Conservation (phyloP, 2,888 invertebrate genomes). For the Thera britannica region DNA sequence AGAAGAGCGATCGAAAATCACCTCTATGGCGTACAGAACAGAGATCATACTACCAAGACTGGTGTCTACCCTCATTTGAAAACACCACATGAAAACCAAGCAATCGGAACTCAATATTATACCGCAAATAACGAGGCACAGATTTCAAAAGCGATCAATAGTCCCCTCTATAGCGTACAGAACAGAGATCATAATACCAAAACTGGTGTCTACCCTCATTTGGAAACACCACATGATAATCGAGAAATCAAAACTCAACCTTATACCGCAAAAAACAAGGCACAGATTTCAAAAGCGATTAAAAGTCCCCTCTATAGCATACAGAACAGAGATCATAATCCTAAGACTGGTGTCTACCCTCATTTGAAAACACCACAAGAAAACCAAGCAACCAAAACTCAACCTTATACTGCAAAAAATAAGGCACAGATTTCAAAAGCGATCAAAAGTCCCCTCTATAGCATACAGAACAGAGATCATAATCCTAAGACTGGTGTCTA, state of each 20-base stretch:
- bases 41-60: not conserved
- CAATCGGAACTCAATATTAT: no score
- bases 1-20: slow-evolving; percentile 36
- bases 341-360: slow-evolving; percentile 24
- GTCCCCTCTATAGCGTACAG: not conserved
- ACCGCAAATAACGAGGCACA: slow-evolving; percentile 31
- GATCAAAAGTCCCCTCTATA: not conserved
- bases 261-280: slow-evolving; percentile 1
- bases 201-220: slow-evolving; percentile 32
- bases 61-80: slow-evolving; percentile 33
- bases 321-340: not conserved
- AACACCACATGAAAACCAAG: no score
- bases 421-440: not conserved
- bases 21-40: slow-evolving; percentile 1
- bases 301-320: not conserved
- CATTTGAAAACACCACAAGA: slow-evolving; percentile 40
- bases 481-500: not conserved
- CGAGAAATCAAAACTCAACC: not conserved
- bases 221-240: slow-evolving; percentile 39
- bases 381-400: slow-evolving; percentile 10
- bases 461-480: not conserved
- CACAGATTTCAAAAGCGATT: slow-evolving; percentile 27
- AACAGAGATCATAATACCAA: not conserved
- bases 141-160: slow-evolving; percentile 42
- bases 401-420: not conserved